These are phyloP conservation scores for Dicaeum eximium DNA, from an alignment of 2,113 vertebrate genomes.

Conservation along the genomic window DNA sequence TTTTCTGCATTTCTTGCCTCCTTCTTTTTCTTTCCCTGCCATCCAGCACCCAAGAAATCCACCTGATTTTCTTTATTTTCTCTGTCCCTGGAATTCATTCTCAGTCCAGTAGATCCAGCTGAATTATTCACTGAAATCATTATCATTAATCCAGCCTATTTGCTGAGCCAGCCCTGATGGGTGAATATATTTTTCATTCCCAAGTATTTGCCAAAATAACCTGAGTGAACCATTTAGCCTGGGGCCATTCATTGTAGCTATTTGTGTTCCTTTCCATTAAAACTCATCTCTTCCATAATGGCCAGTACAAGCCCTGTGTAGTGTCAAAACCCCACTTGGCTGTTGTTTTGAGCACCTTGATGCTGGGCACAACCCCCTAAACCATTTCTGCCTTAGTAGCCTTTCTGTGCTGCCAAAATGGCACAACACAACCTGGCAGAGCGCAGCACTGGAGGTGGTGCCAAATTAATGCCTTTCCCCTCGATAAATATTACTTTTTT, in stretches of 20 bases:
- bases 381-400: background rate
- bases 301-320: background rate
- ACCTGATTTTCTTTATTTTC: background rate
- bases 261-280: constrained; percentile 7
- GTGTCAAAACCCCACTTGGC: rapidly evolving
- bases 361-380: background rate
- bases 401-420: background rate
- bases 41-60: background rate
- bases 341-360: background rate
- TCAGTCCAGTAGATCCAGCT: background rate
- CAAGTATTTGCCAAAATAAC: constrained; percentile 42
- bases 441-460: rapidly evolving
- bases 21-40: background rate
- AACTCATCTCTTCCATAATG: background rate
- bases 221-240: constrained; percentile 3
- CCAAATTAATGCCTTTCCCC: background rate
- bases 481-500: background rate
- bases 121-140: constrained; percentile 39
- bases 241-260: background rate
- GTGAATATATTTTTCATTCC: constrained; percentile 12
- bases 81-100: background rate
- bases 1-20: background rate
- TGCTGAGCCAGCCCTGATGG: constrained; percentile 10
- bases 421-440: background rate
- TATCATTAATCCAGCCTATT: constrained; percentile 3